phyloP scores from a whole-genome alignment of 2,113 vertebrate genomes.

The Mesoclemmys tuberculata region DNA sequence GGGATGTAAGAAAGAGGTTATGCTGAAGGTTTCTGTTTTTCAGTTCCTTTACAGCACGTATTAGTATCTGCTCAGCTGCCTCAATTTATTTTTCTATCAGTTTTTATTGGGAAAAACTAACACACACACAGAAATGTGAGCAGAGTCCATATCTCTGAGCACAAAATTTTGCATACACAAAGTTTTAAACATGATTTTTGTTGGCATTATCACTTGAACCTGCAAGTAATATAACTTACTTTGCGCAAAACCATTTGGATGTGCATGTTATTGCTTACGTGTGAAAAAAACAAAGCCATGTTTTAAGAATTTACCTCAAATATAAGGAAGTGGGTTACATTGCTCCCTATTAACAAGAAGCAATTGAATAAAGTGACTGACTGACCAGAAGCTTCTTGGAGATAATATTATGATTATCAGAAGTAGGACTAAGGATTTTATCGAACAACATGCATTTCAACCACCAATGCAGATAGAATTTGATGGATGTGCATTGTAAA shows the following conservation, averaged over 20 bases:
- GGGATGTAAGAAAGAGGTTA: background rate
- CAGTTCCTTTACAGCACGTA: background rate
- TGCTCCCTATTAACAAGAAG: background rate
- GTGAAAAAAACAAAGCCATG: background rate
- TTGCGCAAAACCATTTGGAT: background rate
- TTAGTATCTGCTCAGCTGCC: background rate
- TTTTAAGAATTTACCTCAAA: background rate
- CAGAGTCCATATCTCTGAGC: background rate
- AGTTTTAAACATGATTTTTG: background rate
- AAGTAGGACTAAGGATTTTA: background rate
- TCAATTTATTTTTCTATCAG: background rate
- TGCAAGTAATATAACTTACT: background rate
- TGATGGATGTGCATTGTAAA: background rate
- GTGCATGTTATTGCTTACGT: background rate
- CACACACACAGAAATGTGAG: background rate
- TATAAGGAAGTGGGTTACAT: background rate
- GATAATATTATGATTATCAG: no score
- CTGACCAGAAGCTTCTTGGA: background rate
- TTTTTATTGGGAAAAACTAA: background rate
- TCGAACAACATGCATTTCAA: background rate
- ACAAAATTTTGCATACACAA: fast-evolving
- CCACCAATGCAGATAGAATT: background rate
- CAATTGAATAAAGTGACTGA: background rate
- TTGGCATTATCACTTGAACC: background rate
- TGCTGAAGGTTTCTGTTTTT: background rate